Evolutionary conservation across 1,140 invertebrate genomes (phyloP).

Genomic region (Pararge aegeria): DNA sequence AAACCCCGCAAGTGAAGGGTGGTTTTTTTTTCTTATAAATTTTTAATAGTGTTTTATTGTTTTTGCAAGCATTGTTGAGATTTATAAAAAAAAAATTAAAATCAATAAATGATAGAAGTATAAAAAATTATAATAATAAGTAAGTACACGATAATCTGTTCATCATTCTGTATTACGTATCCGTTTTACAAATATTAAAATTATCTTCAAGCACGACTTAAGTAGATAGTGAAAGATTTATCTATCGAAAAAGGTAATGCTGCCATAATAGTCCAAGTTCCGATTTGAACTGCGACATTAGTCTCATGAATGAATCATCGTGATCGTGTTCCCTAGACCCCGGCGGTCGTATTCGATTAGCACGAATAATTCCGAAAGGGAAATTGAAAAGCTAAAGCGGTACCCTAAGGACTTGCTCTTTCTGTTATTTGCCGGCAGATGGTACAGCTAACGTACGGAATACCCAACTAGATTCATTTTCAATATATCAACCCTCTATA

Average conservation of each 20-base stretch:
- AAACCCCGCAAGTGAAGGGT: no score
- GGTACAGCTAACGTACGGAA: constrained; percentile 49
- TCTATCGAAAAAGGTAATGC: constrained; percentile 23
- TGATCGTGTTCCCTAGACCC: constrained; percentile 56
- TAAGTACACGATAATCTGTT: background rate
- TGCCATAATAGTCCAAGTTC: constrained; percentile 26
- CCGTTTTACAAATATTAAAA: background rate
- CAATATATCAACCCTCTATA: constrained; percentile 32
- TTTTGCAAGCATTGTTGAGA: no score
- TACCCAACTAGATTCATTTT: constrained; percentile 60
- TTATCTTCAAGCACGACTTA: background rate
- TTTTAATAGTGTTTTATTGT: no score
- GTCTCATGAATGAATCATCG: constrained; percentile 76
- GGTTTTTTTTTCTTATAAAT: no score
- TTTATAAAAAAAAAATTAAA: no score
- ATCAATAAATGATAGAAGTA: no score
- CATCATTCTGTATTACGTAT: no score
- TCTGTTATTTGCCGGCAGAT: constrained; percentile 70
- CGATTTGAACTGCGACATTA: constrained; percentile 54
- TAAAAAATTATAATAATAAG: no score
- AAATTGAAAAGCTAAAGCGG: constrained; percentile 78
- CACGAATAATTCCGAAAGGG: constrained; percentile 77
- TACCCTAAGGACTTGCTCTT: constrained; percentile 76
- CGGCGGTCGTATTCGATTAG: constrained; percentile 75
- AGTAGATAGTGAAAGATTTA: constrained; percentile 12